Evolutionary conservation across 2,113 vertebrate species (phyloP), one percentile per base, ranked within the genome.

Genomic region (Callopanchax toddi): DNA sequence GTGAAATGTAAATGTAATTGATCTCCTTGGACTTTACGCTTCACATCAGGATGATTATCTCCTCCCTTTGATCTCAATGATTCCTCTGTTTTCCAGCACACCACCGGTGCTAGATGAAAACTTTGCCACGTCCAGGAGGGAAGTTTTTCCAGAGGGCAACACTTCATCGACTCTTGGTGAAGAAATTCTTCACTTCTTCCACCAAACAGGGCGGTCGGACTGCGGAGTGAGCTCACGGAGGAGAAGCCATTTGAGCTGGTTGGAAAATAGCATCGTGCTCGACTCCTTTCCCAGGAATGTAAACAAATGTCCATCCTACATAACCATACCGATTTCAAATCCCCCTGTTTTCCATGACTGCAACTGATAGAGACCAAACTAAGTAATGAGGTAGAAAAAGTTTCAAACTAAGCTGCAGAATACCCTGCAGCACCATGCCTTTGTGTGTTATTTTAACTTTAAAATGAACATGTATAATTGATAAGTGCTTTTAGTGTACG

Each of bases 1-100:
- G 78, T 84, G 61, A 84, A 86, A 79, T 81, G 76, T 67, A 77
- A 78, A 87, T 81, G 70, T 70, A 79, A 80, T 71, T 80, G 71
- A 82, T 81, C 70, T 81, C 53, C 37, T 62, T 53, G 62, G 78
- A 74, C 72, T 77, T 59, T 13, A 51, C 16, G 17, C 65, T 74
- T 78, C 54, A 64, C 66, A 74, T 76, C 55, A 60, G 67, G 52
- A 69, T 82, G 65, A 73, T 74, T 70, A 76, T 78, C 65, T 45
- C 13, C 71, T 67, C 59, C 59, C 57, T 78, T 78, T 82, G 65
- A 86, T 86, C 62, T 74, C 60, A 79, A 83, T 75, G 56, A 76
- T 67, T 50, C 51, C 46, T 61, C 70, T 23, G 79, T 62, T 57
- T 81, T 85, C 74, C 78, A 77, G 69, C 59, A 62, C 67, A 59